These are phyloP conservation scores for Psittacula echo DNA, from an alignment of 2,797 vertebrate genomes.

Conservation along the genomic window DNA sequence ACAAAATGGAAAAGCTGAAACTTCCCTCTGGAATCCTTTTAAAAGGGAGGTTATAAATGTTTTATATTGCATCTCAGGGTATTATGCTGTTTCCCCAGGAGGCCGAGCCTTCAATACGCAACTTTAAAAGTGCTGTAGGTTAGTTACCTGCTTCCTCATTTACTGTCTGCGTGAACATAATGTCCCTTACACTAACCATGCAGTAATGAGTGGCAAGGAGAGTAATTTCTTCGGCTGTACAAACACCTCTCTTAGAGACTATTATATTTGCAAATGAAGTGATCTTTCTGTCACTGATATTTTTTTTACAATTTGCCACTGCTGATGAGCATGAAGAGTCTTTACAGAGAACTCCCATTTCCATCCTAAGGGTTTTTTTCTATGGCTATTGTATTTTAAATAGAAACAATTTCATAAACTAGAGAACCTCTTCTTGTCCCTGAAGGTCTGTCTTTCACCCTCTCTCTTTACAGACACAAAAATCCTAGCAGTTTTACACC, in stretches of 20 bases:
- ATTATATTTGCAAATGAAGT: neutral
- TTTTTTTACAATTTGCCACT: neutral
- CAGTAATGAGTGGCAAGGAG: slow-evolving; percentile 6
- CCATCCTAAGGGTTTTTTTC: neutral
- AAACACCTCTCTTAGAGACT: neutral
- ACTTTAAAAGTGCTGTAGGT: neutral
- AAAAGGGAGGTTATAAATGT: slow-evolving; percentile 46
- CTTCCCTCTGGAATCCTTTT: slow-evolving; percentile 35
- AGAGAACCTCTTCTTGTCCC: neutral
- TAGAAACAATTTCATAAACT: neutral
- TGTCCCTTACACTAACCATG: neutral
- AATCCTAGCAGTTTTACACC: neutral
- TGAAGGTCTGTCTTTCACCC: neutral
- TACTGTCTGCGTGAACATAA: neutral
- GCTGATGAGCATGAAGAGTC: neutral
- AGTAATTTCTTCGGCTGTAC: neutral
- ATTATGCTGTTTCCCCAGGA: slow-evolving; percentile 25
- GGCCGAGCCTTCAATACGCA: neutral
- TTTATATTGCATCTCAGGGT: slow-evolving; percentile 32
- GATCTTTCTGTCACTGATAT: neutral
- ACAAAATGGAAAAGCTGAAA: slow-evolving; percentile 41
- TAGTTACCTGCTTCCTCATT: slow-evolving; percentile 37
- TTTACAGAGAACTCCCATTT: slow-evolving; percentile 1
- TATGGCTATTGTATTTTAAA: neutral
- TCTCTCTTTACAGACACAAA: neutral